A percentile compares a stretch with the other conserved stretches of the same genome.
phyloP scores from a whole-genome alignment of 2,888 invertebrate species.

The Spodoptera exigua region DNA sequence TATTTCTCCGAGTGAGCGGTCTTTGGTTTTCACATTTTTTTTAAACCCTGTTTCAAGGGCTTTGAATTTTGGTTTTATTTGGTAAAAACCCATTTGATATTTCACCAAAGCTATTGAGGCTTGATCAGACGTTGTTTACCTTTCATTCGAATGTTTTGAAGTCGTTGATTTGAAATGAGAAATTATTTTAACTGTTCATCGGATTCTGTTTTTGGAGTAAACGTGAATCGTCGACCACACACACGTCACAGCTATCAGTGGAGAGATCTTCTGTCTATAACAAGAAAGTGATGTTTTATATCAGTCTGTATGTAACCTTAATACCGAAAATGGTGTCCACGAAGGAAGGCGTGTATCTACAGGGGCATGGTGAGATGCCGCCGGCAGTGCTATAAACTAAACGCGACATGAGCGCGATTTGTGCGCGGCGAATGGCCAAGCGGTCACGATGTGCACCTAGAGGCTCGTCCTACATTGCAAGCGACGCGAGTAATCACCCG shows the following conservation, averaged over 20 bases:
- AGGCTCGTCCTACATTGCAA: slow-evolving; percentile 31
- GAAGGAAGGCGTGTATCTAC: slow-evolving; percentile 67
- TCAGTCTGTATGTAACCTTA: slow-evolving; percentile 66
- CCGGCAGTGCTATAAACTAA: slow-evolving; percentile 70
- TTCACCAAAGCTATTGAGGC: neutral
- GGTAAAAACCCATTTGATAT: slow-evolving; percentile 4
- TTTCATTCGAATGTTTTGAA: neutral
- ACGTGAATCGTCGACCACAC: slow-evolving; percentile 48
- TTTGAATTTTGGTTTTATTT: slow-evolving; percentile 2
- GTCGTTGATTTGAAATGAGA: slow-evolving; percentile 16
- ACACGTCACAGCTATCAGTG: slow-evolving; percentile 55
- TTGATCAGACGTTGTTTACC: neutral
- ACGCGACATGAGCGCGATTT: slow-evolving; percentile 55
- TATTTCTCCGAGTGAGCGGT: slow-evolving; percentile 47
- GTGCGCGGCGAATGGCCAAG: slow-evolving; percentile 63
- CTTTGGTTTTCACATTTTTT: slow-evolving; percentile 8
- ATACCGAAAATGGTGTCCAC: slow-evolving; percentile 74
- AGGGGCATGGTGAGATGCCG: slow-evolving; percentile 70
- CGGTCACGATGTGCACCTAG: slow-evolving; percentile 59
- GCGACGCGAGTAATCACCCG: slow-evolving; percentile 29
- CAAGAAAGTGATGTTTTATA: slow-evolving; percentile 58
- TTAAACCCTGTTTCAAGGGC: slow-evolving; percentile 6
- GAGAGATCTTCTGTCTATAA: slow-evolving; percentile 55
- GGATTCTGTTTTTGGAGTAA: slow-evolving; percentile 8
- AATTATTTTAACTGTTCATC: slow-evolving; percentile 34